Evolutionary conservation across 2,113 vertebrate species (phyloP).

Genomic region (Mesitornis unicolor): DNA sequence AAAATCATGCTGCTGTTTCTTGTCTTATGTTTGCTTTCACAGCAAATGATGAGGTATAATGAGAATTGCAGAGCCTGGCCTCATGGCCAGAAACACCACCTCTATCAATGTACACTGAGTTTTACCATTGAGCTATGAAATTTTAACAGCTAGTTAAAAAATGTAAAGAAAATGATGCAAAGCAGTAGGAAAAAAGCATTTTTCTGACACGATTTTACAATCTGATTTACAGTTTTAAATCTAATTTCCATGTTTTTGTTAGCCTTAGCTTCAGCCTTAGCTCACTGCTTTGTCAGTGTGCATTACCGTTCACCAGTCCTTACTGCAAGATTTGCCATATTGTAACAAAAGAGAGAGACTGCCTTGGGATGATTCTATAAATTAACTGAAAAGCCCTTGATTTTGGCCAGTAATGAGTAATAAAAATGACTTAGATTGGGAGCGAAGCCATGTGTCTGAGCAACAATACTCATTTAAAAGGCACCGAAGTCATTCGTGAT

Average conservation of each 20-base stretch:
- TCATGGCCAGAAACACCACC: not conserved
- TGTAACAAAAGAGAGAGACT: not conserved
- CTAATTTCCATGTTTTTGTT: not conserved
- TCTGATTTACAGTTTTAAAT: not conserved
- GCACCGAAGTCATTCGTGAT: not conserved
- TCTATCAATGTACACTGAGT: not conserved
- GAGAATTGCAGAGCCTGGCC: not conserved
- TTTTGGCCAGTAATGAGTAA: slow-evolving; percentile 8
- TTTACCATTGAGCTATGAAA: not conserved
- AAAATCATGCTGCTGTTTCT: not conserved
- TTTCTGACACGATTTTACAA: not conserved
- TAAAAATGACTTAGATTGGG: not conserved
- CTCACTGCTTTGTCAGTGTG: not conserved
- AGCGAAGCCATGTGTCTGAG: not conserved
- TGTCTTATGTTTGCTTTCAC: not conserved
- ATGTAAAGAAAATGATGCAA: not conserved
- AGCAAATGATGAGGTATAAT: not conserved
- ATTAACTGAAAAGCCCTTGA: slow-evolving; percentile 2
- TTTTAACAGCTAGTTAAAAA: not conserved
- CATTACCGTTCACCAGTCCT: not conserved
- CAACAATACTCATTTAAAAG: not conserved
- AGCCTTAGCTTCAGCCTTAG: not conserved
- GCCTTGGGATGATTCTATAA: not conserved
- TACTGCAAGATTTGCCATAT: not conserved
- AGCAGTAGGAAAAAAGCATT: not conserved